Evolutionary conservation across 35 echinoderm and acorn worm species (phyloP).

Genomic region (Heliocidaris erythrogramma): DNA sequence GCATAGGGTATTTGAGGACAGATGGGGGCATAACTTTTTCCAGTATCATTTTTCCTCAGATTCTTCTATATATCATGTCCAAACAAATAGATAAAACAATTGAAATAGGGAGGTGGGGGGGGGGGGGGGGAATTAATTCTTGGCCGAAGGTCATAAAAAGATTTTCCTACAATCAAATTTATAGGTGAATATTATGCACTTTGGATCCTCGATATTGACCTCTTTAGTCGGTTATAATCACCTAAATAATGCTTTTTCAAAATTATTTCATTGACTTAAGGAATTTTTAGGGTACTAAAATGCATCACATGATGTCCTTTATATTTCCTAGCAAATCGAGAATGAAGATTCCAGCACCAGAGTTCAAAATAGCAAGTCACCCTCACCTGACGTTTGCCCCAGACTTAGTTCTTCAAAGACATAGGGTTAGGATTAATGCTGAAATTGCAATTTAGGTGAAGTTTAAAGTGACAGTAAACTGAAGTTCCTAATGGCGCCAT

Average conservation of each 20-base stretch:
- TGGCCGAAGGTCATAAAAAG: no score
- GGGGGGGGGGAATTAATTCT: background rate
- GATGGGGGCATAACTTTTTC: no score
- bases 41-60: no score
- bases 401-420: no score
- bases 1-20: no score
- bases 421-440: no score
- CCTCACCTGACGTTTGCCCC: no score
- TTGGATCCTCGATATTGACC: background rate
- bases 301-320: background rate
- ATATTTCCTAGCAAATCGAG: background rate
- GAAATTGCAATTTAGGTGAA: no score
- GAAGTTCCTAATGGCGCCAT: no score
- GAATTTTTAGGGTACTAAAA: background rate
- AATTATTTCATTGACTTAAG: background rate
- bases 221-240: background rate
- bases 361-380: background rate
- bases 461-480: background rate
- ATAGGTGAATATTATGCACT: background rate
- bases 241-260: background rate
- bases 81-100: no score
- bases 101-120: no score
- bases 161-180: background rate
- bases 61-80: no score
- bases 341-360: background rate